These are phyloP conservation scores for Mirza zaza DNA, from an alignment of 2,113 vertebrate species.

Conservation along the genomic window DNA sequence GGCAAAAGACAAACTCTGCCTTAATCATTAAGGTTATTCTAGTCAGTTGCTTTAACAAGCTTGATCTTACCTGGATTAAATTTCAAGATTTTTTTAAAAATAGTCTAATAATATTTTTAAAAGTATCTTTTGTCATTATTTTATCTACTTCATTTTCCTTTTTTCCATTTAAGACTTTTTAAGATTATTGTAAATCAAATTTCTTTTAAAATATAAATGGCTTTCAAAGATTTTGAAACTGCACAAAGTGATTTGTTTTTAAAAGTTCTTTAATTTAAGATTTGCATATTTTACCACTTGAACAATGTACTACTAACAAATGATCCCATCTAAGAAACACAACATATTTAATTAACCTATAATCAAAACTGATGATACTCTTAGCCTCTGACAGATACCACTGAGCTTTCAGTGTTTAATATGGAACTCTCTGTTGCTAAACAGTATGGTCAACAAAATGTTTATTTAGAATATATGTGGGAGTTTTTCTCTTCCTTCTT, in stretches of 20 bases:
- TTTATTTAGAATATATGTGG: constrained; percentile 37
- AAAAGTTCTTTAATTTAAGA: neutral
- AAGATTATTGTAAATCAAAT: neutral
- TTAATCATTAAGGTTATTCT: neutral
- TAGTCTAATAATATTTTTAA: neutral
- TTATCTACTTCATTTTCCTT: constrained; percentile 51
- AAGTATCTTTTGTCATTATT: neutral
- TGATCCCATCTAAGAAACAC: neutral
- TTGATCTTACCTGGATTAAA: neutral
- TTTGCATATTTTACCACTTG: neutral
- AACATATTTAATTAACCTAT: neutral
- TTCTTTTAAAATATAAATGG: constrained; percentile 3
- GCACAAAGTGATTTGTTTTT: neutral
- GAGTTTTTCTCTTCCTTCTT: too few relatives aligned
- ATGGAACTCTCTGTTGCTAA: constrained; percentile 71
- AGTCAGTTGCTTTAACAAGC: constrained; percentile 8
- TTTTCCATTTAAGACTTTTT: neutral
- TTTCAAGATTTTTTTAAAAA: neutral
- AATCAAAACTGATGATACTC: neutral
- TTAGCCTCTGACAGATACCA: neutral
- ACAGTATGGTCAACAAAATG: constrained; percentile 68
- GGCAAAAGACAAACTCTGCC: neutral
- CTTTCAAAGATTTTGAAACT: neutral
- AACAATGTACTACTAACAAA: constrained; percentile 9
- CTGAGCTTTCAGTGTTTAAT: constrained; percentile 71